Percentiles rank a stretch among this genome's conserved stretches.
Conservation (phyloP, 1,140 invertebrate species). For the Theocolax elegans region DNA sequence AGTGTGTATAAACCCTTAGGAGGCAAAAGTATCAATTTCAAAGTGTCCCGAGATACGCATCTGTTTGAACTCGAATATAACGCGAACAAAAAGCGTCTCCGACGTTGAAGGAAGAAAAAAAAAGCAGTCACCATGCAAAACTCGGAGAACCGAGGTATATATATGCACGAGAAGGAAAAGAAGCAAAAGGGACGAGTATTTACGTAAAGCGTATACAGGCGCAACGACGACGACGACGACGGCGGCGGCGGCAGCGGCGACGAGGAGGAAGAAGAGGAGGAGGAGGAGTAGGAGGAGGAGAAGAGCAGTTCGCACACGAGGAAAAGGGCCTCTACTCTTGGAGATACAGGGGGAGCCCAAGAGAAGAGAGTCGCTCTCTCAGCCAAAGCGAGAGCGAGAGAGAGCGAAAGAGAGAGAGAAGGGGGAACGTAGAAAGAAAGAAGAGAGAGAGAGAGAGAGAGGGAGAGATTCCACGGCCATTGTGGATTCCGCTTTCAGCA, state of each 20-base stretch:
- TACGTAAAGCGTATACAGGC: not conserved
- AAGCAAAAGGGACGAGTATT: not conserved
- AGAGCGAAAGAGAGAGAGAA: not conserved
- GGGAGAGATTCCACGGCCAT: constrained; percentile 27
- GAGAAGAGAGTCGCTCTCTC: not conserved
- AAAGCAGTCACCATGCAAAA: too few relatives aligned
- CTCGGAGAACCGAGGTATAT: too few relatives aligned
- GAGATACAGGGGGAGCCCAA: not conserved
- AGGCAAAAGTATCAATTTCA: constrained; percentile 12
- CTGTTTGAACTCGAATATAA: too few relatives aligned
- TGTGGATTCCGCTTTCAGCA: constrained; percentile 24
- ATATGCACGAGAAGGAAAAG: too few relatives aligned
- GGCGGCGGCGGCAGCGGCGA: too few relatives aligned
- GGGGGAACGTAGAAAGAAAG: not conserved
- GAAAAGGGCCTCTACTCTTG: not conserved
- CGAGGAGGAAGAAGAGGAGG: too few relatives aligned
- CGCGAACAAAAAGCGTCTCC: not conserved
- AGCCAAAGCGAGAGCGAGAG: not conserved
- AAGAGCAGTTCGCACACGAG: too few relatives aligned
- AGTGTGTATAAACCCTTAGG: not conserved
- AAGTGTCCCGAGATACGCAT: not conserved
- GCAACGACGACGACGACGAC: too few relatives aligned
- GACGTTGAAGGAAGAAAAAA: not conserved
- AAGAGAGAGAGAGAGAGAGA: not conserved
- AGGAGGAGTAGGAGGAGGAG: too few relatives aligned